Base-by-base conservation (phyloP, 1,140 invertebrate species). In the Drosophila athabasca region DNA sequence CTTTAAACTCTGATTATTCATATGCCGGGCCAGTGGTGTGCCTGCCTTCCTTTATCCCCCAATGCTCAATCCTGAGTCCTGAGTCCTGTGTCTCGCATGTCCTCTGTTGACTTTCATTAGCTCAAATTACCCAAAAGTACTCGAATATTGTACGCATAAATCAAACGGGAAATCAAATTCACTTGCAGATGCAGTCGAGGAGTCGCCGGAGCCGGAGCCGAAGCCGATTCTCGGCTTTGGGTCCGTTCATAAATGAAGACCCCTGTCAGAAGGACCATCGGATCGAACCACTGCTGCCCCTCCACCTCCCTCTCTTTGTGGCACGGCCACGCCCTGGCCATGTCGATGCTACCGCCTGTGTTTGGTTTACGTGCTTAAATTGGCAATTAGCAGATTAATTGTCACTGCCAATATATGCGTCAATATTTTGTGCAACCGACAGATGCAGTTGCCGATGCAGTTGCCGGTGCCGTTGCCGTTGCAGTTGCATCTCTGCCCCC, bases 321-420 rank as follows among this genome's bases (percentile, higher is more conserved):
- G 45, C 35, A 39, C 48, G 51, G 41, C 66, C 49, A 64, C 53
- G 41, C 73, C 75, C 79, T 61, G 62, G 76, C 44, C 59, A 57
- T 78, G 75, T 78, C 59, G 66, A 50, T 61, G 72, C 58, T 64
- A 43, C 67, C 75, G 79, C 82, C 80, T 82, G 78, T 87, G 83
- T 87, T 87, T 83, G 83, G 83, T 87, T 88, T 87, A 87, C 83
- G 83, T 87, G 83, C 83, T 88, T 88, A 87, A 87, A 87, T 87
- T 87, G 83, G 75, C 83, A 87, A 87, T 87, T 88, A 87, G 83
- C 83, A 87, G 83, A 87, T 87, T 87, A 87, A 87, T 87, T 87
- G 83, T 87, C 83, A 87, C 83, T 88, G 83, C 60, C 83, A 88
- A 87, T 88, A 88, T 87, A 83, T 88, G 83, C 83, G 79, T 82